A percentile compares a stretch with the other conserved stretches of the same genome.
These are phyloP conservation scores for Acanthacorydalis orientalis DNA, from an alignment of 2,888 invertebrate genomes.

Conservation along the genomic window DNA sequence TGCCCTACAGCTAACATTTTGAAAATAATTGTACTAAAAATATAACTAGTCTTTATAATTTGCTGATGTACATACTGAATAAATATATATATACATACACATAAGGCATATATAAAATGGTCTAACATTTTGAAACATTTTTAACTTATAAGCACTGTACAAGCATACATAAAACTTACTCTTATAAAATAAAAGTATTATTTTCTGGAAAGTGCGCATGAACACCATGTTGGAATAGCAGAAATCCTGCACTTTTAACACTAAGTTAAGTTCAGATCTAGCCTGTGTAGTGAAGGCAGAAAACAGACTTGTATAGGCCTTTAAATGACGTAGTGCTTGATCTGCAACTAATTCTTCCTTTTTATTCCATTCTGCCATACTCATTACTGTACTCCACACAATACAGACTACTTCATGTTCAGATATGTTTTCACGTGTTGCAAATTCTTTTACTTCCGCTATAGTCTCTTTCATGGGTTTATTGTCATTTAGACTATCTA, in stretches of 20 bases:
- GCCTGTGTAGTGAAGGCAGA: constrained; percentile 74
- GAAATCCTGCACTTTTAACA: constrained; percentile 90
- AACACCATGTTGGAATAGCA: constrained; percentile 99
- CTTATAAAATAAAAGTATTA: constrained; percentile 91
- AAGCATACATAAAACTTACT: constrained; percentile 32
- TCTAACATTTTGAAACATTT: too few relatives aligned
- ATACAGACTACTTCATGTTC: constrained; percentile 61
- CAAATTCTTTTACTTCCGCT: constrained; percentile 72
- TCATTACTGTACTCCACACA: constrained; percentile 89
- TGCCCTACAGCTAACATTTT: too few relatives aligned
- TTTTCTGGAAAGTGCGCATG: constrained; percentile 96
- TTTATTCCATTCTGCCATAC: constrained; percentile 94
- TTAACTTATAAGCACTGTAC: background rate
- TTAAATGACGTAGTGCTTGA: constrained; percentile 82
- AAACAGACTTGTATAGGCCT: constrained; percentile 71
- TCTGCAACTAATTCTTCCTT: constrained; percentile 94
- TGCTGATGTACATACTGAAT: too few relatives aligned
- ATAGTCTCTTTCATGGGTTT: constrained; percentile 75
- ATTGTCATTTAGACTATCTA: constrained; percentile 75
- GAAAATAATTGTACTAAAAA: too few relatives aligned
- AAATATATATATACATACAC: too few relatives aligned
- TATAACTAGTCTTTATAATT: too few relatives aligned
- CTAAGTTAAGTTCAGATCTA: constrained; percentile 73
- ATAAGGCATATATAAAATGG: too few relatives aligned
- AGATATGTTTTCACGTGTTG: constrained; percentile 63